phyloP scores from a whole-genome alignment of 2,888 invertebrate genomes.

The Hemicrepidius hirtus region DNA sequence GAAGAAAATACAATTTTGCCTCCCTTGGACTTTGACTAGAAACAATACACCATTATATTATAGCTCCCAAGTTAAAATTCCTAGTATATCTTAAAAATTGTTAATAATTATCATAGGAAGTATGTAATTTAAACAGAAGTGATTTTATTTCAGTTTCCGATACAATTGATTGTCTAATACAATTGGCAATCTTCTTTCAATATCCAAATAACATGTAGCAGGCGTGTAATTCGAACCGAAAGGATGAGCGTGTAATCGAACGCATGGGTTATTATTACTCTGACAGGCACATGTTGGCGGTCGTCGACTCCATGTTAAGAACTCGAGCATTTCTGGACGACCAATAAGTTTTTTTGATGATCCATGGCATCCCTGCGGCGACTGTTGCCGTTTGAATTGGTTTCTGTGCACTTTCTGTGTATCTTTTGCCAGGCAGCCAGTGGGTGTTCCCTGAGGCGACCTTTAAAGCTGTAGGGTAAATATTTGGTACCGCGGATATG shows the following conservation, averaged over 20 bases:
- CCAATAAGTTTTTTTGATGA: conserved; percentile 14
- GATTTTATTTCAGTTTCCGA: too few species aligned
- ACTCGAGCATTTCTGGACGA: conserved; percentile 5
- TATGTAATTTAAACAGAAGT: too few species aligned
- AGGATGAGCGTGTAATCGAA: conserved; percentile 16
- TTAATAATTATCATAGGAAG: too few species aligned
- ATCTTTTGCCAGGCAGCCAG: neutral
- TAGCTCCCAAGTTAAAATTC: too few species aligned
- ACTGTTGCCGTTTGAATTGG: neutral
- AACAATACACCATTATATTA: too few species aligned
- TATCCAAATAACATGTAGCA: too few species aligned
- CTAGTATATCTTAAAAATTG: too few species aligned
- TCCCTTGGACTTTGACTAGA: too few species aligned
- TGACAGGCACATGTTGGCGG: conserved; percentile 17
- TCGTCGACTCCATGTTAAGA: conserved; percentile 10
- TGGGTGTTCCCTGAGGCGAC: neutral
- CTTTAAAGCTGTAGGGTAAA: neutral
- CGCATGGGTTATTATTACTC: conserved; percentile 13
- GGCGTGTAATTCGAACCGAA: too few species aligned
- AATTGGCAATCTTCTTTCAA: too few species aligned
- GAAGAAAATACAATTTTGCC: too few species aligned
- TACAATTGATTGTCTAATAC: too few species aligned
- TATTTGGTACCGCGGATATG: conserved; percentile 13
- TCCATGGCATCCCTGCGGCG: neutral
- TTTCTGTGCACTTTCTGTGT: conserved; percentile 1